Base-by-base conservation (phyloP, 2,888 invertebrate genomes). In the Chrysopilus asiliformis region DNA sequence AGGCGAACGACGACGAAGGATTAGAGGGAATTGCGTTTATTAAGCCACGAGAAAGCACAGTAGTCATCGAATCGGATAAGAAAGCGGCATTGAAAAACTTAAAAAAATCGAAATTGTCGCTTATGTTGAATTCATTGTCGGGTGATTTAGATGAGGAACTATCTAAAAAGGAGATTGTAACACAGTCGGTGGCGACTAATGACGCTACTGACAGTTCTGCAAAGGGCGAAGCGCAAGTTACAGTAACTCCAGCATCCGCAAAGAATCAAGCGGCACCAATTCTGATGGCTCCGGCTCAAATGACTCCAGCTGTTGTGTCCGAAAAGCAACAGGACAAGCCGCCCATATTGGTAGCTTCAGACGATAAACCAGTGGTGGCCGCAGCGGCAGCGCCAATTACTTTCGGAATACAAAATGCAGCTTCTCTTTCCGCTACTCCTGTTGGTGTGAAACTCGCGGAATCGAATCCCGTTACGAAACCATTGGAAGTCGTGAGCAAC, bases 131-230 rank as follows among this genome's bases (percentile, higher is more conserved):
- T 36, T 60, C 56, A 4, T 43, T 62, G 9, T 50, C 53, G 12
- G 62, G 62, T 5, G 62, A 62, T 43, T 43, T 59, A 3, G 55
- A 60, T 40, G 49, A 52, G 12, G 55, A 51, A n/a, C n/a, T n/a
- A n/a, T n/a, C n/a, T n/a, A n/a, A n/a, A n/a, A n/a, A n/a, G n/a
- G n/a, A n/a, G n/a, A n/a, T n/a, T n/a, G n/a, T n/a, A n/a, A n/a
- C n/a, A n/a, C 5, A 12, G 14, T 26, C 26, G n/a, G n/a, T n/a
- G n/a, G n/a, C n/a, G n/a, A n/a, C n/a, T n/a, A n/a, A n/a, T n/a
- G n/a, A n/a, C n/a, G n/a, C n/a, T n/a, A n/a, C n/a, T n/a, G n/a
- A n/a, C n/a, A n/a, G n/a, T n/a, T n/a, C n/a, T n/a, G n/a, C n/a
- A n/a, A n/a, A n/a, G n/a, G n/a, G n/a, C n/a, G n/a, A n/a, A n/a